Percentiles rank a stretch among this genome's conserved stretches.
These are phyloP conservation scores for Philaenus spumarius DNA, from an alignment of 1,140 invertebrate genomes.

Conservation along the genomic window DNA sequence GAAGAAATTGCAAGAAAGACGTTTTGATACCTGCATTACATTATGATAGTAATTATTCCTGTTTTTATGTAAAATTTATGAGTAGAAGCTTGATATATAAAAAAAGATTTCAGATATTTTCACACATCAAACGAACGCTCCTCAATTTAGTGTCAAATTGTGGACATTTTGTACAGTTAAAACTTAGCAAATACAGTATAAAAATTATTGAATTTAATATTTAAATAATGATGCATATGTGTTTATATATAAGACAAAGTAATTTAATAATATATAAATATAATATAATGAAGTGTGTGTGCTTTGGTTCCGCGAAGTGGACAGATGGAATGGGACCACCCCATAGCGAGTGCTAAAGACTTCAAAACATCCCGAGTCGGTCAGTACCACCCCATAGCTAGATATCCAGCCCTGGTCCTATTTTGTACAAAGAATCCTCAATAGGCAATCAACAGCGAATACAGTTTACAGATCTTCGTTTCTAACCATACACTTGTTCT, in stretches of 20 bases:
- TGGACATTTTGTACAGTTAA: slow-evolving; percentile 30
- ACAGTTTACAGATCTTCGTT: slow-evolving; percentile 32
- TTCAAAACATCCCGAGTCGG: slow-evolving; percentile 12
- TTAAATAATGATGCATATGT: slow-evolving; percentile 24
- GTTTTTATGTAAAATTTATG: slow-evolving; percentile 26
- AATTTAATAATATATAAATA: slow-evolving; percentile 20
- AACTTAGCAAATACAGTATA: slow-evolving; percentile 26
- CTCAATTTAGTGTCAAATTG: slow-evolving; percentile 29
- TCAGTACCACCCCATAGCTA: slow-evolving; percentile 16
- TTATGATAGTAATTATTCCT: slow-evolving; percentile 17
- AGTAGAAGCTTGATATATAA: slow-evolving; percentile 28
- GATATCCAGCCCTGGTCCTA: background rate
- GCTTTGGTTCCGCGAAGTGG: slow-evolving; percentile 15
- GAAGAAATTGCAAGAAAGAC: slow-evolving; percentile 24
- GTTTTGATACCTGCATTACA: slow-evolving; percentile 35
- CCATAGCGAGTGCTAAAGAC: slow-evolving; percentile 2
- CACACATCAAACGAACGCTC: slow-evolving; percentile 25
- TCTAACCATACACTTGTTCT: background rate
- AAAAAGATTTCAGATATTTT: slow-evolving; percentile 31
- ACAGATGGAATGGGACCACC: slow-evolving; percentile 3
- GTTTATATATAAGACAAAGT: slow-evolving; percentile 22
- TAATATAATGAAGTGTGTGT: slow-evolving; percentile 18
- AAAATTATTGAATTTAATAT: slow-evolving; percentile 30
- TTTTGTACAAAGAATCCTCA: slow-evolving; percentile 2
- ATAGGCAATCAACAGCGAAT: slow-evolving; percentile 23